Evolutionary conservation across 1,140 invertebrate species (phyloP).

Genomic region (Triops longicaudatus): DNA sequence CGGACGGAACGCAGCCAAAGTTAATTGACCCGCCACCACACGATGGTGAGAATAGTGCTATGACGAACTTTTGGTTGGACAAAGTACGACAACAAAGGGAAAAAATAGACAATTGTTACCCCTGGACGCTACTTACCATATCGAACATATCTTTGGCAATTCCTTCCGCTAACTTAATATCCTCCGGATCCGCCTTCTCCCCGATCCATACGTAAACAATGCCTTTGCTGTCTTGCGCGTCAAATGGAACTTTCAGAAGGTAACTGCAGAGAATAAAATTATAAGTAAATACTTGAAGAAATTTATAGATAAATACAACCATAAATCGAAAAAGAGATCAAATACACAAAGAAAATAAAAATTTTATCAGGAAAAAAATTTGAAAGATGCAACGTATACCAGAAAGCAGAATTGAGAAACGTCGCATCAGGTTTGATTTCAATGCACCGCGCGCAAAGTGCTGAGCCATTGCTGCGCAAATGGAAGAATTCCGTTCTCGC

Average conservation of each 20-base stretch:
- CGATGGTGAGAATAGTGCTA: slow-evolving; percentile 7
- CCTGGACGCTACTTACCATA: slow-evolving; percentile 46
- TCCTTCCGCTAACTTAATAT: slow-evolving; percentile 79
- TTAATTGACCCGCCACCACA: slow-evolving; percentile 17
- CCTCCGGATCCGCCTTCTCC: slow-evolving; percentile 75
- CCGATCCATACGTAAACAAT: slow-evolving; percentile 99
- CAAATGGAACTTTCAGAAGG: slow-evolving; percentile 91
- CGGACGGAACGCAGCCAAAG: slow-evolving; percentile 12
- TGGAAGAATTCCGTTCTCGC: slow-evolving; percentile 85
- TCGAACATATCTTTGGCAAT: slow-evolving; percentile 92
- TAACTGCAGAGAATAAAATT: slow-evolving; percentile 58
- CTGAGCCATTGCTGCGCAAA: slow-evolving; percentile 87
- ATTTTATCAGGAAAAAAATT: slow-evolving; percentile 19
- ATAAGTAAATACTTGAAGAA: not conserved
- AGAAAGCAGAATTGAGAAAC: slow-evolving; percentile 73
- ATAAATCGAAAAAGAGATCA: no score
- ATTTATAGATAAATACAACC: no score
- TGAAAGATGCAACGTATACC: no score
- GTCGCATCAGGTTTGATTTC: slow-evolving; percentile 75
- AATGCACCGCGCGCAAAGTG: slow-evolving; percentile 85
- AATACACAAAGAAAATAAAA: slow-evolving; percentile 19
- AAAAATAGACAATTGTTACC: not conserved
- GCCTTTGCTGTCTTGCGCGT: slow-evolving; percentile 77
- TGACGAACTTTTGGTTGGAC: not conserved
- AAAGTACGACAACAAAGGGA: not conserved